Percentiles rank a stretch among this genome's conserved stretches.
These are phyloP conservation scores for Chrysocyon brachyurus DNA, from an alignment of 2,797 vertebrate species.

Conservation along the genomic window DNA sequence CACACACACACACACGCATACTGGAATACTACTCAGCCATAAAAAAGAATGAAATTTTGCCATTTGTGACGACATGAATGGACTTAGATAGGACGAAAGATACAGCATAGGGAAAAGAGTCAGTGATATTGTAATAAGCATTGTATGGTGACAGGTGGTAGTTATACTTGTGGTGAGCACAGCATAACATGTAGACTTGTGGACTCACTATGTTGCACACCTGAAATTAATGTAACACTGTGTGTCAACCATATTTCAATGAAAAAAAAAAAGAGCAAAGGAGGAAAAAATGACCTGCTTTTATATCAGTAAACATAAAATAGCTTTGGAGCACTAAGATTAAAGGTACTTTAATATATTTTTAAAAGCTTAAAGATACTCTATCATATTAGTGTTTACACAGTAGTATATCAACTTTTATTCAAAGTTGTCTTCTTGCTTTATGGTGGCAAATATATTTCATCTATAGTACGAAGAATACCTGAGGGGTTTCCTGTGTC, in stretches of 20 bases:
- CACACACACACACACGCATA: background rate
- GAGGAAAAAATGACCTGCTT: background rate
- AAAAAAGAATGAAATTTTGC: background rate
- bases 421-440: background rate
- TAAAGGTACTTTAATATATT: conserved; percentile 1
- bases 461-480: background rate
- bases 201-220: background rate
- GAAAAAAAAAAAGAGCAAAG: background rate
- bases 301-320: conserved; percentile 30
- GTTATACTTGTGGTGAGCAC: background rate
- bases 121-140: background rate
- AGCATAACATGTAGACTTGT: background rate
- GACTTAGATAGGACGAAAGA: background rate
- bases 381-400: background rate
- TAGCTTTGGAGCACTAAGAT: background rate
- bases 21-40: background rate
- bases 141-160: background rate
- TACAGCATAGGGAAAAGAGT: background rate
- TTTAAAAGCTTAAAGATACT: background rate
- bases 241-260: background rate
- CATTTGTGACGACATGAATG: background rate
- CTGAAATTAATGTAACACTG: background rate
- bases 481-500: background rate
- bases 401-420: background rate
- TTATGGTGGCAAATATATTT: conserved; percentile 21